These are phyloP conservation scores for Agrilus planipennis DNA, from an alignment of 1,140 invertebrate species.

Conservation along the genomic window DNA sequence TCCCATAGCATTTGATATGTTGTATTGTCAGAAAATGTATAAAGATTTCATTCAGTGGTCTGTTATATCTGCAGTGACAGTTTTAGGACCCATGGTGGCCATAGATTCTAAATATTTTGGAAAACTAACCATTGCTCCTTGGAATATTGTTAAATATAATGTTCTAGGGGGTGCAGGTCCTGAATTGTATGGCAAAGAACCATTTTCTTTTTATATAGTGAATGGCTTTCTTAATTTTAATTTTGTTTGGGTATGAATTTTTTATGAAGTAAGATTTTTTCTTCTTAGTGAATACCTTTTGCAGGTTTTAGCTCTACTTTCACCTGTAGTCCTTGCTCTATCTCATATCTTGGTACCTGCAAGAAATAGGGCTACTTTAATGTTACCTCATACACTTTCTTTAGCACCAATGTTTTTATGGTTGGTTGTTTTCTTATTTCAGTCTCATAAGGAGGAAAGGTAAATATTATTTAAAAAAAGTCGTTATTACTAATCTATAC, in stretches of 20 bases:
- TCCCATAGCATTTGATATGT: constrained; percentile 83
- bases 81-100: constrained; percentile 66
- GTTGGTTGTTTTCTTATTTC: constrained; percentile 79
- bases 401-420: constrained; percentile 76
- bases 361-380: constrained; percentile 47
- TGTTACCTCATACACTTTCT: constrained; percentile 60
- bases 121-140: constrained; percentile 75
- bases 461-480: constrained; percentile 36
- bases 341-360: constrained; percentile 42
- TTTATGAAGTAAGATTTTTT: constrained; percentile 27
- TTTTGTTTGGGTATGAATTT: constrained; percentile 67
- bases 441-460: constrained; percentile 83
- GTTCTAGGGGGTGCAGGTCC: constrained; percentile 79
- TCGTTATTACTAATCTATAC: constrained; percentile 29
- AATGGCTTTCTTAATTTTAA: constrained; percentile 98
- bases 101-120: constrained; percentile 90
- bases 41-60: constrained; percentile 64
- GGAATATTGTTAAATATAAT: constrained; percentile 94
- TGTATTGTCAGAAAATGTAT: constrained; percentile 52
- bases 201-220: constrained; percentile 82
- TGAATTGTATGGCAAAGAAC: constrained; percentile 90
- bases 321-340: constrained; percentile 37
- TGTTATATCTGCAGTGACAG: constrained; percentile 49
- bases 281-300: constrained; percentile 12
- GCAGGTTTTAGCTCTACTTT: constrained; percentile 46